Evolutionary conservation across 2,888 invertebrate species (phyloP), one percentile per base, ranked within the genome.

Genomic region (Adela reaumurella): DNA sequence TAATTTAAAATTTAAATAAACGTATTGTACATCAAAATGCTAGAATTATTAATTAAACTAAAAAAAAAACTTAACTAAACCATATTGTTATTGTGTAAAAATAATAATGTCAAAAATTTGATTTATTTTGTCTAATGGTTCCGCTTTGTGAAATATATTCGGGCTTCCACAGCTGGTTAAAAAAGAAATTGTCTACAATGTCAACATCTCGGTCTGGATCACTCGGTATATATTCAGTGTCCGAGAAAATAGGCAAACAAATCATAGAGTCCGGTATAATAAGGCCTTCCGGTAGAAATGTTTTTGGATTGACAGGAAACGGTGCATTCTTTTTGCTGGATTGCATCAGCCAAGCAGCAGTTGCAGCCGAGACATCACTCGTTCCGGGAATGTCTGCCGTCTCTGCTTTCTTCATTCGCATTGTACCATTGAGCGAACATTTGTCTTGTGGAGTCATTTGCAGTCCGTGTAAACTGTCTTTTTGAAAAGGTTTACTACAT

Each of bases 131-230:
- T 41, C 17, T 46, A 11, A n/a, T 24, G 48, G 52, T 50, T 43
- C 50, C 47, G 43, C 50, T 46, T 43, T 69, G 70, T 49, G 35
- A 35, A 14, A 79, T 78, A 55, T 79, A 78, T 59, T 81, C 81
- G 28, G 80, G 81, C 59, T 80, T 81, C 81, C 81, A 81, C 46
- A 81, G 62, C 56, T 81, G 81, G 59, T 81, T 78, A 45, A 68
- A 68, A 60, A 81, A 81, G 59, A 81, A 81, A 55, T 76, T 77
- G 57, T 79, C 72, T 43, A 81, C 78, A 56, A 80, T 69, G 46
- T 73, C 74, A 45, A 81, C 71, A 55, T 79, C 78, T 54, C 74
- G 63, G 58, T 74, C 73, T 57, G 67, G 73, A 56, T 72, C 74
- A 45, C 49, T 46, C 16, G 42, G 41, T 19, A 41, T 17, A 28